These are phyloP conservation scores for Ciconia nigra DNA, from an alignment of 2,797 vertebrate species.

Conservation along the genomic window DNA sequence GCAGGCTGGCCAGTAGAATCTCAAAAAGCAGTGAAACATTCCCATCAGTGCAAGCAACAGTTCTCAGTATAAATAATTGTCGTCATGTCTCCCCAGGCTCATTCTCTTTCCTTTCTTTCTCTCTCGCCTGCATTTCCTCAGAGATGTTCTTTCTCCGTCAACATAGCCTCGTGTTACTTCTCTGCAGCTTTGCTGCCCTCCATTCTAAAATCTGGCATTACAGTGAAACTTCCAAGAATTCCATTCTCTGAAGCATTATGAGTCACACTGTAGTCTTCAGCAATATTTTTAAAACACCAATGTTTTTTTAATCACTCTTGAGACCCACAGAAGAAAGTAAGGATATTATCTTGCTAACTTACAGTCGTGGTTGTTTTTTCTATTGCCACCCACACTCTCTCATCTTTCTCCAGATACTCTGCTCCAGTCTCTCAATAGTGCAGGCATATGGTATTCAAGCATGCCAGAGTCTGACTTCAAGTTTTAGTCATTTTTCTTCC, in stretches of 20 bases:
- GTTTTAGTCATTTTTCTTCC: conserved; percentile 59
- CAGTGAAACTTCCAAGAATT: conserved; percentile 70
- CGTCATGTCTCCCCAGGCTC: not conserved
- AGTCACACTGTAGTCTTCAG: conserved; percentile 67
- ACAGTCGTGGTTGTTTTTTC: conserved; percentile 62
- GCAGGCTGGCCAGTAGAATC: not conserved
- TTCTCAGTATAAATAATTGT: conserved; percentile 11
- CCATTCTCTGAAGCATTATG: conserved; percentile 68
- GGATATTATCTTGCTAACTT: conserved; percentile 70
- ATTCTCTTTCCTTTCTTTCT: not conserved
- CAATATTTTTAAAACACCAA: conserved; percentile 66
- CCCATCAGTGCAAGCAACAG: not conserved
- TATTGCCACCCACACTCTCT: conserved; percentile 66
- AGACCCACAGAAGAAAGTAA: conserved; percentile 71
- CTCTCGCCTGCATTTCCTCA: not conserved
- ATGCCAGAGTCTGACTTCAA: conserved; percentile 65
- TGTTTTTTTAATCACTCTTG: conserved; percentile 69
- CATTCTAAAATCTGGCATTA: conserved; percentile 64
- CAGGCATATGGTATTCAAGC: conserved; percentile 57
- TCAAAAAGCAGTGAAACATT: not conserved
- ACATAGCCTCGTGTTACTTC: conserved; percentile 52
- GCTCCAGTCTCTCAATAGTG: conserved; percentile 58
- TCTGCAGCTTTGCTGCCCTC: conserved; percentile 64
- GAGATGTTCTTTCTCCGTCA: conserved; percentile 44
- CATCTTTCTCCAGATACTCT: conserved; percentile 66